Conservation (phyloP, 2,888 invertebrate species). For the Plagodis dolabraria region DNA sequence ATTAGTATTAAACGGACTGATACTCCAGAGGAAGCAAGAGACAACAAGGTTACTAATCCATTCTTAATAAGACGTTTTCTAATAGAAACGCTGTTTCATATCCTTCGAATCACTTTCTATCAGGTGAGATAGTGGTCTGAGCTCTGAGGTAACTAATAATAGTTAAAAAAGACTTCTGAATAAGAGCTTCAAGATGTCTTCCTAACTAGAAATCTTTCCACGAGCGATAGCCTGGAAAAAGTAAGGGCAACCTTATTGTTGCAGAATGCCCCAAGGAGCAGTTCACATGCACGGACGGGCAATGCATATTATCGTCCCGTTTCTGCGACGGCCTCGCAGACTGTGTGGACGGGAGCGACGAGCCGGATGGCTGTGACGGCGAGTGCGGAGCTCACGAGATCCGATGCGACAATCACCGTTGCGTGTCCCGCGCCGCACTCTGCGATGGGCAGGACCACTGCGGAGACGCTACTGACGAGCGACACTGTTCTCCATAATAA, state of each 20-base stretch:
- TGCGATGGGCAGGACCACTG: constrained; percentile 89
- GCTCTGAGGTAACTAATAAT: too few species aligned
- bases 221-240: neutral
- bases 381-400: constrained; percentile 83
- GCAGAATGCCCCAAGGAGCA: constrained; percentile 77
- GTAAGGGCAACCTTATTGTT: constrained; percentile 31
- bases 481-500: constrained; percentile 59
- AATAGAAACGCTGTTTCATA: too few species aligned
- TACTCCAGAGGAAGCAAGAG: too few species aligned
- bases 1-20: too few species aligned
- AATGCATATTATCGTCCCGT: constrained; percentile 86
- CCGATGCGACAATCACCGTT: constrained; percentile 82
- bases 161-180: too few species aligned
- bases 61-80: too few species aligned
- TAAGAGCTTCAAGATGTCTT: too few species aligned
- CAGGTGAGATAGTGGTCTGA: too few species aligned
- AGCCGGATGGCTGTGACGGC: constrained; percentile 84
- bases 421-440: constrained; percentile 84
- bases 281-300: constrained; percentile 86
- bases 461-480: constrained; percentile 88
- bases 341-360: constrained; percentile 89
- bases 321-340: constrained; percentile 90
- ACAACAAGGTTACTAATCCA: too few species aligned
- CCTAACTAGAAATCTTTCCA: neutral
- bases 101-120: too few species aligned